Base-by-base conservation (phyloP, 2,888 invertebrate species). In the Apoda limacodes region DNA sequence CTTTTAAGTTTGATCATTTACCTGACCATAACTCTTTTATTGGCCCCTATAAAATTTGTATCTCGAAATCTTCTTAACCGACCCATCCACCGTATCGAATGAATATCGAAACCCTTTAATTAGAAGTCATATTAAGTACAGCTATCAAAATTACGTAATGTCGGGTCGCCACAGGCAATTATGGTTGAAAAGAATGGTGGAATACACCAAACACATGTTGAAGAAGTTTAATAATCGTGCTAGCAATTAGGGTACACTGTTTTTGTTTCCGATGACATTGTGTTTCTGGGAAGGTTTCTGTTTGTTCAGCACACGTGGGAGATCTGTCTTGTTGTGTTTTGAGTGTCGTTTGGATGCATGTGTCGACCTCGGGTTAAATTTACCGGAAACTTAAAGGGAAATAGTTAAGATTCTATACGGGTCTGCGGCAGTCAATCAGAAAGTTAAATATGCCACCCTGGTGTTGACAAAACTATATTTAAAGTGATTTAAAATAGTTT, bases 301-400 rank as follows among this genome's bases (percentile, higher is more conserved):
- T 67, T 68, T 66, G 60, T 63, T 56, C 50, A 52, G 52, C 57
- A 57, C 68, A 69, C 65, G 71, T 72, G 71, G 69, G 72, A 72
- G 66, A 58, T 59, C 57, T 54, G 52, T 43, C 39, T 50, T 52
- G 42, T 49, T 54, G 55, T 55, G 45, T 52, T 51, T 48, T 36
- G 46, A 42, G 42, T 37, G 44, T 40, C 52, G 52, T 63, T 65
- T 56, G 54, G 60, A 61, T 62, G 66, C 72, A 74, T 69, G 63
- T 66, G 63, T 58, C 62, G 68, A 63, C 60, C 60, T 53, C 58
- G 60, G 43, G 67, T 75, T 75, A 75, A 75, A 75, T 75, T 74
- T 74, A 72, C 72, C 72, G 74, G 72, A 74, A 78, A 72, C 64
- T 61, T 52, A 53, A 60, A 63, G 64, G 71, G 68, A 66, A 64